These are phyloP conservation scores for Castor canadensis DNA, from an alignment of 2,113 vertebrate genomes.

Conservation along the genomic window DNA sequence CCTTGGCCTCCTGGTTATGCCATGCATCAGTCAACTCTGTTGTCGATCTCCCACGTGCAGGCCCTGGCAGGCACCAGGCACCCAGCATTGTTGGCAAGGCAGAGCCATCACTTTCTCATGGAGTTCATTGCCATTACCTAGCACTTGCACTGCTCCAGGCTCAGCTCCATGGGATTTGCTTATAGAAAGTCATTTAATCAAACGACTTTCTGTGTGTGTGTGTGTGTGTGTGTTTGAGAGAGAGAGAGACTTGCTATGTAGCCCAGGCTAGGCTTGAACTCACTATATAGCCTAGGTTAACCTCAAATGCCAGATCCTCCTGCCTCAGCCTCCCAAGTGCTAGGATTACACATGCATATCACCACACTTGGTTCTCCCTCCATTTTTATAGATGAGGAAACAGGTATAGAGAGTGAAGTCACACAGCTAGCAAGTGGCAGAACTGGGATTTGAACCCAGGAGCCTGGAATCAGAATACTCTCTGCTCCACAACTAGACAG, in stretches of 20 bases:
- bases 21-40: neutral
- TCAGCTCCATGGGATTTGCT: neutral
- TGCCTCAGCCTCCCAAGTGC: too few relatives aligned
- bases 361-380: neutral
- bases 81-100: neutral
- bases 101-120: neutral
- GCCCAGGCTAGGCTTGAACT: neutral
- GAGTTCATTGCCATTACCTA: neutral
- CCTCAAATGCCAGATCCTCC: too few relatives aligned
- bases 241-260: neutral
- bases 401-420: neutral
- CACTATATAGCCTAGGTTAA: neutral
- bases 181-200: neutral
- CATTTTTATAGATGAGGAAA: neutral
- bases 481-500: neutral
- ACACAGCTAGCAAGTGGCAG: neutral
- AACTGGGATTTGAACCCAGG: neutral
- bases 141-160: neutral
- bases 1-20: neutral
- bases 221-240: neutral
- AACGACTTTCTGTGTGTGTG: neutral
- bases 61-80: neutral
- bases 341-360: too few relatives aligned
- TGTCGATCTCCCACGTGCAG: neutral
- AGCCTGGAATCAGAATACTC: neutral